Percentiles rank a stretch among this genome's conserved stretches.
Evolutionary conservation across 2,797 vertebrate genomes (phyloP).

Genomic region (Falco cherrug): DNA sequence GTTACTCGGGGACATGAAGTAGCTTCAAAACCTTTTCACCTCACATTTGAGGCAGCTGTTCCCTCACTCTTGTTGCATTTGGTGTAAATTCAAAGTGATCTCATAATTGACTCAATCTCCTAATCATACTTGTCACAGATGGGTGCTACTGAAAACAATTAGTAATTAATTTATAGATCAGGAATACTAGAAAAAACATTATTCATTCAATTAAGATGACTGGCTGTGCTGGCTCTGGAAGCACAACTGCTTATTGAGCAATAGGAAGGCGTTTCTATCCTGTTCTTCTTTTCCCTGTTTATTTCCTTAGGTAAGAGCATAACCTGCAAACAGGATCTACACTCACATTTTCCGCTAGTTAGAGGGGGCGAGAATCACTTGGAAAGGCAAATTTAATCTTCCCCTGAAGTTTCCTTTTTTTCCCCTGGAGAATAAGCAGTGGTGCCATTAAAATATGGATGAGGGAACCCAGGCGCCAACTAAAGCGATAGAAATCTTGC

Average conservation of each 20-base stretch:
- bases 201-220: slow-evolving; percentile 22
- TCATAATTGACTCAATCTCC: slow-evolving; percentile 43
- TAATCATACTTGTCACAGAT: slow-evolving; percentile 36
- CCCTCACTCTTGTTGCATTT: not conserved
- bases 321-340: not conserved
- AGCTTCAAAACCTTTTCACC: slow-evolving; percentile 4
- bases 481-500: not conserved
- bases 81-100: not conserved
- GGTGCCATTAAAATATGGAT: not conserved
- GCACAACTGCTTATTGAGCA: not conserved
- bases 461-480: not conserved
- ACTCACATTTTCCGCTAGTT: not conserved
- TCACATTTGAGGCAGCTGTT: not conserved
- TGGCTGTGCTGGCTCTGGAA: slow-evolving; percentile 6
- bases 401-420: not conserved
- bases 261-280: not conserved
- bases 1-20: not conserved
- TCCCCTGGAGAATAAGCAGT: not conserved
- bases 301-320: not conserved
- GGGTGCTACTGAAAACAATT: slow-evolving; percentile 55
- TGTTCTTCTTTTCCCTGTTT: not conserved
- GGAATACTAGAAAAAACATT: slow-evolving; percentile 34
- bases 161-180: slow-evolving; percentile 39
- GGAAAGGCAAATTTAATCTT: not conserved
- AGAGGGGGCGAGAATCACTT: not conserved